Percentiles rank a stretch among this genome's conserved stretches.
These are phyloP conservation scores for Gasteruption jaculator DNA, from an alignment of 2,888 invertebrate genomes.

Conservation along the genomic window DNA sequence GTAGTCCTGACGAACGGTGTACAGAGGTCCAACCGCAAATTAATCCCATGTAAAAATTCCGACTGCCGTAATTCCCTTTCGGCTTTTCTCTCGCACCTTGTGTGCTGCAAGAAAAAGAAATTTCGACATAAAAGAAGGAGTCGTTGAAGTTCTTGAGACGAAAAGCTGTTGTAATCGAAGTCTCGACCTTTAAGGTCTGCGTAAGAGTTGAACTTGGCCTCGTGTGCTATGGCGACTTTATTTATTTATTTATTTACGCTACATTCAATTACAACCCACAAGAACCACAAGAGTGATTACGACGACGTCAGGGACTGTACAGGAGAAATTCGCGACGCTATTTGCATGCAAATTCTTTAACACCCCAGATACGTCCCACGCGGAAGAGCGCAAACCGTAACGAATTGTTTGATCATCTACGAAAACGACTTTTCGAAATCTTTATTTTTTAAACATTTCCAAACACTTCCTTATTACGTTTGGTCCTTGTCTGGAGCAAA, in stretches of 20 bases:
- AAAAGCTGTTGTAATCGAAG: constrained; percentile 44
- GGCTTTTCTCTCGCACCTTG: constrained; percentile 26
- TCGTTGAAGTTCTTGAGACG: constrained; percentile 17
- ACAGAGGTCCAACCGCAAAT: constrained; percentile 36
- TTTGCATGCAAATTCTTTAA: constrained; percentile 47
- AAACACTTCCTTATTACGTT: too few species aligned
- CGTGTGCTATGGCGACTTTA: constrained; percentile 38
- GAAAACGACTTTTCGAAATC: too few species aligned
- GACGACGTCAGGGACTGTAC: constrained; percentile 28
- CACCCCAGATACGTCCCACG: constrained; percentile 25
- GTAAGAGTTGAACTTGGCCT: constrained; percentile 13
- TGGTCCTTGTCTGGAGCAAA: too few species aligned
- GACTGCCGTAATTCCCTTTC: constrained; percentile 38
- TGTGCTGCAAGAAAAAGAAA: constrained; percentile 11
- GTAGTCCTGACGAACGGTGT: constrained; percentile 28
- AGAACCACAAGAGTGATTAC: constrained; percentile 48
- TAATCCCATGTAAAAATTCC: constrained; percentile 39
- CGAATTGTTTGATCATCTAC: too few species aligned
- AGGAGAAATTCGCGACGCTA: constrained; percentile 45
- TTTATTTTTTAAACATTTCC: too few species aligned
- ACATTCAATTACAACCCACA: constrained; percentile 46
- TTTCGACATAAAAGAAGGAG: background rate
- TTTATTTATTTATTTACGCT: constrained; percentile 51
- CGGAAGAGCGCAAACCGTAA: constrained; percentile 29
- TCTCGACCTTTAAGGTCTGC: constrained; percentile 41